These are phyloP conservation scores for Polyommatus iphigenia DNA, from an alignment of 2,888 invertebrate genomes.

Conservation along the genomic window DNA sequence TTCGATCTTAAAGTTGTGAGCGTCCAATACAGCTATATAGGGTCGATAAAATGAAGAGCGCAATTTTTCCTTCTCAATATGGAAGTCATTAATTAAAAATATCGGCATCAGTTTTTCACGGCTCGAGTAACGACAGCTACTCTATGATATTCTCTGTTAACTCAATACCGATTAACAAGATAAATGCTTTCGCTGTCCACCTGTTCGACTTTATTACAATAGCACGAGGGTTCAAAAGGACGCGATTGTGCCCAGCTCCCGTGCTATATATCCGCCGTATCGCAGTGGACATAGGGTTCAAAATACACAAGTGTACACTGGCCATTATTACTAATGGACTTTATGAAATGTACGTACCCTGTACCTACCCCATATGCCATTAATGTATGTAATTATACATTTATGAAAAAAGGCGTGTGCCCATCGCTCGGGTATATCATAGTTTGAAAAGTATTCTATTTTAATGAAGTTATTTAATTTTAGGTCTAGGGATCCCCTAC, in stretches of 20 bases:
- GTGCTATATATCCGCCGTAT: not conserved
- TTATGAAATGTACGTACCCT: conserved; percentile 24
- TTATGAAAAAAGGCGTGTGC: conserved; percentile 18
- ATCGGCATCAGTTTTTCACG: not conserved
- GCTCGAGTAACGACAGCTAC: conserved; percentile 19
- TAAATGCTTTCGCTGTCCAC: not conserved
- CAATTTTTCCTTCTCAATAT: not conserved
- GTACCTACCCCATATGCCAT: conserved; percentile 11
- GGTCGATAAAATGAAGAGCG: not conserved
- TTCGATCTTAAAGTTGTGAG: too few relatives aligned
- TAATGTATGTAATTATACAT: conserved; percentile 30
- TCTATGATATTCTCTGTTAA: conserved; percentile 17
- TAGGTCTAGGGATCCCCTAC: not conserved
- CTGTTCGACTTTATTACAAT: not conserved
- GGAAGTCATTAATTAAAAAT: conserved; percentile 12
- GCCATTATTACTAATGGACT: conserved; percentile 20
- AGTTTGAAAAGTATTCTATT: conserved; percentile 1
- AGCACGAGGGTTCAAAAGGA: not conserved
- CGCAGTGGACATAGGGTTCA: not conserved
- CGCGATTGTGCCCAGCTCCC: not conserved
- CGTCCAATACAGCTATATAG: too few relatives aligned
- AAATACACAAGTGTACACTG: not conserved
- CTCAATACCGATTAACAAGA: conserved; percentile 19
- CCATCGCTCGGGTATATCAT: not conserved
- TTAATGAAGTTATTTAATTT: not conserved